Evolutionary conservation across 2,797 vertebrate genomes (phyloP).

Genomic region (Catamblyrhynchus diadema): DNA sequence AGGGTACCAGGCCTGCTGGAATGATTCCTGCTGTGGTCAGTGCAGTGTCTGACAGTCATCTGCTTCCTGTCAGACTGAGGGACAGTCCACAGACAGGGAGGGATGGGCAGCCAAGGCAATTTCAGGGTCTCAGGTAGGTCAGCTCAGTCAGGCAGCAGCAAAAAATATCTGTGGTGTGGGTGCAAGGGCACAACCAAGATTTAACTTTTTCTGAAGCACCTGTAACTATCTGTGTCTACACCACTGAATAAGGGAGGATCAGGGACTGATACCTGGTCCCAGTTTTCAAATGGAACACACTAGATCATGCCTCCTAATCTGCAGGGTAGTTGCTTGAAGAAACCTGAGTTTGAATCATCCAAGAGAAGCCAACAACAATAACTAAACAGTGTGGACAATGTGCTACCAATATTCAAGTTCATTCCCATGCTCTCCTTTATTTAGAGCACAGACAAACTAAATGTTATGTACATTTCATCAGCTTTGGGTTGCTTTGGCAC

Average conservation of each 20-base stretch:
- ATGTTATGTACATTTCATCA: not conserved
- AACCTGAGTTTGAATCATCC: not conserved
- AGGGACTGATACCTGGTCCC: not conserved
- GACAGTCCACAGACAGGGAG: not conserved
- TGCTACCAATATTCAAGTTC: not conserved
- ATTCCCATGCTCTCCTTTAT: not conserved
- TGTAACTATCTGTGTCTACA: not conserved
- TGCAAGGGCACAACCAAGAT: not conserved
- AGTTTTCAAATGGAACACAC: not conserved
- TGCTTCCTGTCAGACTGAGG: not conserved
- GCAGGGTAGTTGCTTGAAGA: not conserved
- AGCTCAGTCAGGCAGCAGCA: not conserved
- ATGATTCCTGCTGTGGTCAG: not conserved
- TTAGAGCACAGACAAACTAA: not conserved
- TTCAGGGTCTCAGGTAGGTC: not conserved
- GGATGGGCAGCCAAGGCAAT: not conserved
- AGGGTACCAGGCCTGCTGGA: not conserved
- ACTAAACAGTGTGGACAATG: not conserved
- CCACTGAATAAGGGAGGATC: not conserved
- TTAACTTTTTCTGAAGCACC: not conserved
- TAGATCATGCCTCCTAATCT: not conserved
- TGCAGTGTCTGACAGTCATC: not conserved
- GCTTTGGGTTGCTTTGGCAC: not conserved
- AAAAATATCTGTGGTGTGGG: not conserved
- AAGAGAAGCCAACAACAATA: not conserved